Base-by-base conservation (phyloP, 2,888 invertebrate genomes). In the Suillia variegata region DNA sequence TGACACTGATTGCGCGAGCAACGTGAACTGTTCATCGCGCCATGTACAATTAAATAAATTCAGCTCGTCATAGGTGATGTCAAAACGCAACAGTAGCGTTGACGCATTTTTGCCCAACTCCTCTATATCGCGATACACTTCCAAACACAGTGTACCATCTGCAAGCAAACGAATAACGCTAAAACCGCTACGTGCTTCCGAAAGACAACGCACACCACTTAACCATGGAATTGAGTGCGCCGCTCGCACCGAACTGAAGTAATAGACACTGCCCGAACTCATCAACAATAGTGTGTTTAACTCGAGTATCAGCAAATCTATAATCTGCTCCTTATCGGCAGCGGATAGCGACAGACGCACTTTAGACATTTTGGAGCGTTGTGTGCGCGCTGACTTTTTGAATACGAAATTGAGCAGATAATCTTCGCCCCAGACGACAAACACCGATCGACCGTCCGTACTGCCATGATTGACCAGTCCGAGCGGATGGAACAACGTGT, bases 401-500 rank as follows among this genome's bases (percentile, higher is more conserved):
- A 81, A 80, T 10, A 80, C 76, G 58, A 73, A 80, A 61, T 77
- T 81, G 0, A 80, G 62, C 20, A 81, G 60, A 58, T 76, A 78
- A 26, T 75, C 69, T 45, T 76, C 75, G 49, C 76, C 77, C 81
- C 81, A 81, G 8, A 78, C 75, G 13, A 81, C 76, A 57, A 80
- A 80, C 1, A 80, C 76, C 0, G 76, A 74, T 65, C 78, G 80
- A 22, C 64, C 70, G 24, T 65, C 73, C 8, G 67, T 71, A 1
- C 71, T 74, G 1, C 76, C 74, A 54, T 76, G 77, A 50, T 73
- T 76, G 49, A 75, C 75, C 0, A 81, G 58, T 0, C 80, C 79
- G 4, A 70, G 62, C 0, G 81, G 74, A 56, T 75, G 73, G 47
- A 81, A 81, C 2, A 81, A 58, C 0, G 75, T 70, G 56, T 81